Conservation (phyloP, 1,140 invertebrate species). For the Panulirus ornatus region DNA sequence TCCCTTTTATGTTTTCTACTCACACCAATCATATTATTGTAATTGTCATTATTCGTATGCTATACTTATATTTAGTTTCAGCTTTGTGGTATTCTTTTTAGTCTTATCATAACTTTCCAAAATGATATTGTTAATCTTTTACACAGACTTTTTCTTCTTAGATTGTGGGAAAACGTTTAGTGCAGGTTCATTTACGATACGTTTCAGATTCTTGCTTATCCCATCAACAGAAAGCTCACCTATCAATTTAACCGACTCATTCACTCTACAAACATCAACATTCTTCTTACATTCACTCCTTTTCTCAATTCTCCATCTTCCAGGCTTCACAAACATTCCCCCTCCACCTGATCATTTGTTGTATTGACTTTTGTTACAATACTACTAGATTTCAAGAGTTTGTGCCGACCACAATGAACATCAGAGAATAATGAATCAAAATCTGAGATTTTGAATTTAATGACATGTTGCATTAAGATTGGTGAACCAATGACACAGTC, state of each 20-base stretch:
- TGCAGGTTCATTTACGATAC: no score
- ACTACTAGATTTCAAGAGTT: not conserved
- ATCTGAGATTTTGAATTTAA: not conserved
- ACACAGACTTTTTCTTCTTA: not conserved
- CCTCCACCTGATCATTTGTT: not conserved
- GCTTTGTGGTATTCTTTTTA: constrained; percentile 5
- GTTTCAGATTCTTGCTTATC: constrained; percentile 5
- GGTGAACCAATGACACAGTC: constrained; percentile 7
- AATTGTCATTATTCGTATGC: not conserved
- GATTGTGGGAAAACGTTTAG: not conserved
- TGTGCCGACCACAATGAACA: not conserved
- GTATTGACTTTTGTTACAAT: not conserved
- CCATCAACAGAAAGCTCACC: constrained; percentile 6
- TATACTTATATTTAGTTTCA: not conserved
- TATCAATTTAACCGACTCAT: not conserved
- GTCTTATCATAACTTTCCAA: not conserved
- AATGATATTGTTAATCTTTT: not conserved
- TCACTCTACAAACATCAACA: not conserved
- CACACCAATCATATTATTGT: not conserved
- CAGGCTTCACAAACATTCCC: not conserved
- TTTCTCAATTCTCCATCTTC: constrained; percentile 14
- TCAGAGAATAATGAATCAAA: constrained; percentile 21
- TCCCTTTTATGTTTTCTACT: not conserved
- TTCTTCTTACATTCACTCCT: not conserved
- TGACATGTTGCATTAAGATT: not conserved